These are phyloP conservation scores for Epinotia demarniana DNA, from an alignment of 2,888 invertebrate species.

Conservation along the genomic window DNA sequence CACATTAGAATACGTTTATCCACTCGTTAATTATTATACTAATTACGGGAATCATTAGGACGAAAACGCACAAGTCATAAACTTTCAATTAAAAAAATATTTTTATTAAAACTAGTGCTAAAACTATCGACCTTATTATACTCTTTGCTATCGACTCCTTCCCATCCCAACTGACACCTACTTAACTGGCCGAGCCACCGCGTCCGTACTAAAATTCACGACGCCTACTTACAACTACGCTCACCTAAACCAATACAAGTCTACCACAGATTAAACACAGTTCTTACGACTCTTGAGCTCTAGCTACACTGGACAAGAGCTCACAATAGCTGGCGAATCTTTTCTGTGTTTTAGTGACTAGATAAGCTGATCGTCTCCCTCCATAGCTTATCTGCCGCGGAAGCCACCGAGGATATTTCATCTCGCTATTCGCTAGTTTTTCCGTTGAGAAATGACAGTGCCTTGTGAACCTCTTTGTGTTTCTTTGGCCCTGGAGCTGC, in stretches of 20 bases:
- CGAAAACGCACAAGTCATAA: neutral
- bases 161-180: constrained; percentile 65
- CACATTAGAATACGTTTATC: too few species aligned
- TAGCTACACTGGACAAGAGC: neutral
- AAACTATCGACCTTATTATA: neutral
- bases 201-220: constrained; percentile 43
- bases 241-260: neutral
- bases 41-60: neutral
- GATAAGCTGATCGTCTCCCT: constrained; percentile 56
- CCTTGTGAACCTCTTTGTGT: constrained; percentile 32
- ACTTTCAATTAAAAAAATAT: too few species aligned
- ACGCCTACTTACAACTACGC: neutral
- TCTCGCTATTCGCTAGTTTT: constrained; percentile 64
- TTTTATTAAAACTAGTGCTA: neutral
- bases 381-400: constrained; percentile 69
- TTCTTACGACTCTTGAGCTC: neutral
- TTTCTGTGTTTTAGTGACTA: neutral
- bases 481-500: constrained; percentile 18
- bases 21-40: too few species aligned
- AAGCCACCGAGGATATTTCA: constrained; percentile 71
- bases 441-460: constrained; percentile 50
- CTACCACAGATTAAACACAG: neutral
- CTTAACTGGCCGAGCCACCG: constrained; percentile 65
- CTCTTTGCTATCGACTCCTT: neutral
- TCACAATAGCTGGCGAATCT: neutral